Evolutionary conservation across 2,113 vertebrate genomes (phyloP).

Genomic region (Gymnarchus niloticus): DNA sequence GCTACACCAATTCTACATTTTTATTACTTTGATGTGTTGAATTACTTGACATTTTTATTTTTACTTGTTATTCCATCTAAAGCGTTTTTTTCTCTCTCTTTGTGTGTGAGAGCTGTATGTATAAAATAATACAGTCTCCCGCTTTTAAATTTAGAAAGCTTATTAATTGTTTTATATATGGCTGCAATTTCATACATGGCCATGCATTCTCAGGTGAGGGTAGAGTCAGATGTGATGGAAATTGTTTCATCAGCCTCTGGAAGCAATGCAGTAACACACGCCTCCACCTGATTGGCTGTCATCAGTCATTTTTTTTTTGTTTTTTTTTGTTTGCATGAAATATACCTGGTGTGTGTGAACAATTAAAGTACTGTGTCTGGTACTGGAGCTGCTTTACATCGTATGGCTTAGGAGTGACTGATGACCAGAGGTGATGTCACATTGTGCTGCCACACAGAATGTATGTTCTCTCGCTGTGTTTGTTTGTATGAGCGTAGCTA

Average conservation of each 20-base stretch:
- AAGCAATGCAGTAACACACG: neutral
- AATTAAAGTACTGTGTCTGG: neutral
- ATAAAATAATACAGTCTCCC: conserved; percentile 7
- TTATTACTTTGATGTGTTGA: conserved; percentile 15
- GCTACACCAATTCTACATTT: neutral
- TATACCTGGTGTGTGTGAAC: neutral
- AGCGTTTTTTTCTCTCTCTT: neutral
- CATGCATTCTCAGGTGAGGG: conserved; percentile 25
- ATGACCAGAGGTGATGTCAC: neutral
- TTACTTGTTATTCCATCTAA: neutral
- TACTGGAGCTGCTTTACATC: neutral
- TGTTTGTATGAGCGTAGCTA: neutral
- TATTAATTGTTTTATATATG: neutral
- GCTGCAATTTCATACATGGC: conserved; percentile 29
- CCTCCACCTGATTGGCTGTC: neutral
- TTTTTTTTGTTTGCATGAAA: neutral
- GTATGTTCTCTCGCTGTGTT: neutral
- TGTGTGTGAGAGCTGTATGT: neutral
- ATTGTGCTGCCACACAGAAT: neutral
- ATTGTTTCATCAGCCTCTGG: neutral
- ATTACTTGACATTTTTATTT: neutral
- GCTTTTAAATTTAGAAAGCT: neutral
- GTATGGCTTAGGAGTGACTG: neutral
- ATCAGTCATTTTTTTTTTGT: neutral
- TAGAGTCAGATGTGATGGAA: neutral